A percentile compares a stretch with the other conserved stretches of the same genome.
These are phyloP conservation scores for Brachionus rotundiformis DNA, from an alignment of 1,140 invertebrate genomes.

Conservation along the genomic window DNA sequence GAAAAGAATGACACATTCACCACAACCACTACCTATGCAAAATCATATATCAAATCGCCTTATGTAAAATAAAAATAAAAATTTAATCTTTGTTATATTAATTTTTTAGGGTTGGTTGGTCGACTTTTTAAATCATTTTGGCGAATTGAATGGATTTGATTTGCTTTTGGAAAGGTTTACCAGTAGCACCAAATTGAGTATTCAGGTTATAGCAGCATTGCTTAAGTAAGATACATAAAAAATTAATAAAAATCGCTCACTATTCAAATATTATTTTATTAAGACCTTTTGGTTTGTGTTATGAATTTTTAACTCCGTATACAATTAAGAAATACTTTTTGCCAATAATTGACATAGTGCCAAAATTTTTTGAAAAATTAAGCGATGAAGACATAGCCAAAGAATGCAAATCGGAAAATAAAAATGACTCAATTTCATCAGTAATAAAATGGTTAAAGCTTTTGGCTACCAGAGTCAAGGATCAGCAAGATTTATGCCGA, in stretches of 20 bases:
- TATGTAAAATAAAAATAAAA: slow-evolving; percentile 56
- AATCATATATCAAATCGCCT: slow-evolving; percentile 62
- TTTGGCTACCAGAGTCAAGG: slow-evolving; percentile 76
- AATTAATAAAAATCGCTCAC: neutral
- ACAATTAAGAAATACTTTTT: slow-evolving; percentile 89
- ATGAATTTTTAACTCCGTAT: slow-evolving; percentile 83
- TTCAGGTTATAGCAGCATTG: slow-evolving; percentile 79
- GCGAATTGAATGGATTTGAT: slow-evolving; percentile 82
- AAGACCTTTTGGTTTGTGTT: slow-evolving; percentile 86
- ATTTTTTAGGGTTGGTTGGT: slow-evolving; percentile 81
- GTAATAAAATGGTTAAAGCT: slow-evolving; percentile 72
- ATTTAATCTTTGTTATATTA: neutral
- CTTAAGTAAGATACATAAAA: slow-evolving; percentile 66
- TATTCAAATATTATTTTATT: slow-evolving; percentile 50
- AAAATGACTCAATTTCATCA: slow-evolving; percentile 74
- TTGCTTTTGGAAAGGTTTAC: slow-evolving; percentile 79
- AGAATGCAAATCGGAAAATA: slow-evolving; percentile 75
- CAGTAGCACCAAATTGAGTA: slow-evolving; percentile 70
- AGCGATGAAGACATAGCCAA: slow-evolving; percentile 96
- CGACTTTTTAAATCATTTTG: slow-evolving; percentile 91
- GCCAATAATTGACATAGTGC: slow-evolving; percentile 79
- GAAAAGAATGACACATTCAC: neutral
- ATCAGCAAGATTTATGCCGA: slow-evolving; percentile 80
- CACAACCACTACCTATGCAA: slow-evolving; percentile 21
- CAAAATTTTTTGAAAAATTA: slow-evolving; percentile 72